These are phyloP conservation scores for Meliscaeva auricollis DNA, from an alignment of 2,888 invertebrate species.

Conservation along the genomic window DNA sequence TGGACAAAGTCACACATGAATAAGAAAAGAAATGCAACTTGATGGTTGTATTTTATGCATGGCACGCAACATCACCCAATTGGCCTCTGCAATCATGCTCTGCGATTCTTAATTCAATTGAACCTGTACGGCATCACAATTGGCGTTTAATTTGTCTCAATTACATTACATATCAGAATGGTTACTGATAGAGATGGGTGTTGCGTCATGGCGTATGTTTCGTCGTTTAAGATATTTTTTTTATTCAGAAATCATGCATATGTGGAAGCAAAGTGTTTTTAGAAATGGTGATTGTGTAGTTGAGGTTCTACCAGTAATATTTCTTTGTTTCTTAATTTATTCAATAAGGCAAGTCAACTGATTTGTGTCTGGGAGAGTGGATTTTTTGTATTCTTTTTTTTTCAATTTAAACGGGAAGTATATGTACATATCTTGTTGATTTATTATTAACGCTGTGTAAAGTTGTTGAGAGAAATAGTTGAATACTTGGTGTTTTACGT, in stretches of 20 bases:
- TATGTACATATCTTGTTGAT: neutral
- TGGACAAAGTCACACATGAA: slow-evolving; percentile 23
- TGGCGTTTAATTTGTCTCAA: slow-evolving; percentile 69
- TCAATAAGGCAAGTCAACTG: slow-evolving; percentile 47
- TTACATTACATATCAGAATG: slow-evolving; percentile 57
- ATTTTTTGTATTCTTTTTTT: neutral
- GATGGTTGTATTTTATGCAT: slow-evolving; percentile 25
- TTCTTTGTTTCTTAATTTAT: slow-evolving; percentile 51
- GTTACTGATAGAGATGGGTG: neutral
- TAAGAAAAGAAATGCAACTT: slow-evolving; percentile 22
- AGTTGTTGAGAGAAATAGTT: too few relatives aligned
- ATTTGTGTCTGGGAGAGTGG: neutral
- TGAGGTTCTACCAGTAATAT: slow-evolving; percentile 13
- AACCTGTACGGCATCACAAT: slow-evolving; percentile 72
- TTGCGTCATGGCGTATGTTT: slow-evolving; percentile 15
- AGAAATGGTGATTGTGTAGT: slow-evolving; percentile 3
- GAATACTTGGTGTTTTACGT: too few relatives aligned
- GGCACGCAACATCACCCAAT: slow-evolving; percentile 43
- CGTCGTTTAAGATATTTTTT: neutral
- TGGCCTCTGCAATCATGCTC: slow-evolving; percentile 48
- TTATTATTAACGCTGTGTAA: neutral
- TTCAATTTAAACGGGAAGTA: slow-evolving; percentile 14
- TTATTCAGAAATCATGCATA: neutral
- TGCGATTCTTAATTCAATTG: slow-evolving; percentile 70
- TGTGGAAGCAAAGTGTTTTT: slow-evolving; percentile 8